Conservation (phyloP, 2,888 invertebrate species). For the Pterobdella sp. region DNA sequence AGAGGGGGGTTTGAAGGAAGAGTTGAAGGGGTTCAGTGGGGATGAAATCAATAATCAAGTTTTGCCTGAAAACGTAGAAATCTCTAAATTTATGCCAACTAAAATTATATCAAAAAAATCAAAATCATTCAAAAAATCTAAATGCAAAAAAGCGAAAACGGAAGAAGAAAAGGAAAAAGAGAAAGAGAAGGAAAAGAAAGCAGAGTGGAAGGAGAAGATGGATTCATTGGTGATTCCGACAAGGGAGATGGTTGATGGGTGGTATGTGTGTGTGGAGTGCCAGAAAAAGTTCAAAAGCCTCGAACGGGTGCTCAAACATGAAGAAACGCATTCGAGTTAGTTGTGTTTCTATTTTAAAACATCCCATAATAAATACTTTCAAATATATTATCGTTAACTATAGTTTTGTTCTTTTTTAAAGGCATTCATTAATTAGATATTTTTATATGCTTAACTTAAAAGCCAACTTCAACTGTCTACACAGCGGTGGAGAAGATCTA, state of each 20-base stretch:
- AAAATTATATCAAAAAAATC: neutral
- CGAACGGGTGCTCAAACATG: conserved; percentile 47
- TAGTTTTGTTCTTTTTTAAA: neutral
- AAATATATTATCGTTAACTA: neutral
- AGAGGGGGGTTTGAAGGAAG: neutral
- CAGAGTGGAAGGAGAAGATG: neutral
- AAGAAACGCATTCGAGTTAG: conserved; percentile 44
- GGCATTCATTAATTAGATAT: neutral
- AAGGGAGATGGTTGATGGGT: conserved; percentile 19
- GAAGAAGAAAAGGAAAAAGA: neutral
- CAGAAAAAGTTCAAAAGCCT: conserved; percentile 47
- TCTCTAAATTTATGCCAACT: neutral
- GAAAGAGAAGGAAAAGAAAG: conserved; percentile 18
- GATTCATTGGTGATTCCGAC: neutral
- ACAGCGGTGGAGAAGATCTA: conserved; percentile 46
- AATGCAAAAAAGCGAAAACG: neutral
- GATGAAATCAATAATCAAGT: neutral
- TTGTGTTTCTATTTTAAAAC: neutral
- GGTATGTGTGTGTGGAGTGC: conserved; percentile 43
- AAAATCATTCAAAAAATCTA: neutral
- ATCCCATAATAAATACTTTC: neutral
- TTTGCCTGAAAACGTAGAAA: neutral
- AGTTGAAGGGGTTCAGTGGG: neutral
- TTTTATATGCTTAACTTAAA: conserved; percentile 11
- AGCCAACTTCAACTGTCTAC: conserved; percentile 12